Percentiles rank a stretch among this genome's conserved stretches.
Conservation (phyloP, 2,797 vertebrate species). For the Lagorchestes hirsutus region DNA sequence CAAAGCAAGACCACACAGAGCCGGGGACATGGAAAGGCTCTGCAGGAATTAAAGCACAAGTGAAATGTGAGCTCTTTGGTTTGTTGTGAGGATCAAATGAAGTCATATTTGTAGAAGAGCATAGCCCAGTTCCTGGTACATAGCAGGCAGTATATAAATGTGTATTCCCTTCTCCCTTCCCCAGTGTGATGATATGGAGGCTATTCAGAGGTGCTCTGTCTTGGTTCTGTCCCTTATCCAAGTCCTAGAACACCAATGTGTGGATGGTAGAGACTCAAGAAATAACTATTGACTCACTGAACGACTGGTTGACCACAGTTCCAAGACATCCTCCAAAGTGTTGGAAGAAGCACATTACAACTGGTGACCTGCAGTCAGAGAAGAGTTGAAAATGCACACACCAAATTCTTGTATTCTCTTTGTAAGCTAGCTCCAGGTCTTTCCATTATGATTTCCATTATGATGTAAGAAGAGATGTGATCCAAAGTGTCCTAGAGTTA, state of each 20-base stretch:
- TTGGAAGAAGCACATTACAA: background rate
- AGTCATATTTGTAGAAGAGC: background rate
- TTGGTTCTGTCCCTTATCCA: background rate
- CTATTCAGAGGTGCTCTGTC: background rate
- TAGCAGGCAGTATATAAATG: constrained; percentile 65
- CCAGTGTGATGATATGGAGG: background rate
- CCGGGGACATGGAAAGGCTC: rapidly evolving
- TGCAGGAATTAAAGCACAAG: background rate
- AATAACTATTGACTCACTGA: background rate
- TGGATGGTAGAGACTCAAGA: background rate
- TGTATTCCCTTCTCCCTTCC: background rate
- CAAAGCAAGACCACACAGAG: background rate
- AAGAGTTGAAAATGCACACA: background rate
- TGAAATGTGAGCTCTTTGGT: background rate
- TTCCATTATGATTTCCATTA: background rate
- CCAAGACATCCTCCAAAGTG: background rate
- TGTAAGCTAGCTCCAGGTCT: background rate
- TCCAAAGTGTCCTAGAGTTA: background rate
- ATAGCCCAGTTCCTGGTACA: background rate
- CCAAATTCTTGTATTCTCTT: background rate
- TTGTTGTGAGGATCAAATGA: background rate
- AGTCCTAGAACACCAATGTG: background rate
- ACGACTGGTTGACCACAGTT: background rate
- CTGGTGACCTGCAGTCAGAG: background rate
- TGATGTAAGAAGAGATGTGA: background rate